These are phyloP conservation scores for Scaptomyza flava DNA, from an alignment of 2,888 invertebrate species.

Conservation along the genomic window DNA sequence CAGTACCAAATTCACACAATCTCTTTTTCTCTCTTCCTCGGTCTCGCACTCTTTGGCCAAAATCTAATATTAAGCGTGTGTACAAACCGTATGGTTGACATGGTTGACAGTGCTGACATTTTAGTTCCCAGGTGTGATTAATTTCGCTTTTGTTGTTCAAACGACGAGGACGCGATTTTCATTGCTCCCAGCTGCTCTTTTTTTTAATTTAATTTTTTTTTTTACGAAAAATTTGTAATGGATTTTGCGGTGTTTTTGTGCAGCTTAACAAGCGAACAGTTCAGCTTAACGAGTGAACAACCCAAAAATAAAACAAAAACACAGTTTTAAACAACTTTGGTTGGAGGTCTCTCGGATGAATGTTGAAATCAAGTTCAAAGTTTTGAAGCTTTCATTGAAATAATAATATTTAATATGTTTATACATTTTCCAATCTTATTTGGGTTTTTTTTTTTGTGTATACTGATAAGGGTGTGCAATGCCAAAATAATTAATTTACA, in stretches of 20 bases:
- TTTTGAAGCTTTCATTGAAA: too few species aligned
- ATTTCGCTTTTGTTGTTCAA: conserved; percentile 63
- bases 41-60: conserved; percentile 23
- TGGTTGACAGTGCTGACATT: conserved; percentile 67
- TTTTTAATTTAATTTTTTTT: not conserved
- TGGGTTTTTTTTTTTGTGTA: too few species aligned
- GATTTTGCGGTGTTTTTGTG: conserved; percentile 11
- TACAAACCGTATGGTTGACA: conserved; percentile 69
- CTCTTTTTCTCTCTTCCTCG: not conserved
- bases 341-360: too few species aligned
- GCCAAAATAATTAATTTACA: too few species aligned
- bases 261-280: not conserved
- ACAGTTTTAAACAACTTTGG: not conserved
- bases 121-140: conserved; percentile 76
- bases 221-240: conserved; percentile 16
- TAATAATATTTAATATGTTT: too few species aligned
- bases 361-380: too few species aligned
- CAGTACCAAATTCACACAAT: not conserved
- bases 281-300: not conserved
- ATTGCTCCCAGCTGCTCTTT: conserved; percentile 8
- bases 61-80: conserved; percentile 64
- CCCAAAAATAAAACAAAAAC: not conserved
- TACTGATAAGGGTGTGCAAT: too few species aligned
- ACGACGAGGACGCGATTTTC: conserved; percentile 13
- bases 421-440: too few species aligned